Evolutionary conservation across 53 echinoderm and acorn worm genomes (phyloP).

Genomic region (Patiria pectinifera): DNA sequence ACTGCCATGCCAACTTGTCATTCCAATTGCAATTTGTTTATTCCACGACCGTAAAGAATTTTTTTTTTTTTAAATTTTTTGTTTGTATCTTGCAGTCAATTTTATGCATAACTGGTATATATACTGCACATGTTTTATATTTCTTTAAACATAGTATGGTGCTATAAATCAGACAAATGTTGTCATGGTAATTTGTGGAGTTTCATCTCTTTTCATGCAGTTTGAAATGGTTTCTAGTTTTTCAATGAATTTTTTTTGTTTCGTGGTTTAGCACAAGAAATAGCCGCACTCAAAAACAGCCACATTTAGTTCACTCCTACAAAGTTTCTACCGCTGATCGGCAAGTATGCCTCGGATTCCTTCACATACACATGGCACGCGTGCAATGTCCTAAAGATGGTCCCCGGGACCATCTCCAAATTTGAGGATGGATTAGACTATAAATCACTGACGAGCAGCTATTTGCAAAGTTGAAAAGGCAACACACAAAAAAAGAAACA

Average conservation of each 20-base stretch:
- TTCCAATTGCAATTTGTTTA: too few relatives aligned
- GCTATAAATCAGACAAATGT: too few relatives aligned
- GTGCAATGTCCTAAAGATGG: not conserved
- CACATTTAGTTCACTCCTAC: too few relatives aligned
- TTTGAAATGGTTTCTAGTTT: not conserved
- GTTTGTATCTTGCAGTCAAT: too few relatives aligned
- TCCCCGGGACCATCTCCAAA: conserved; percentile 22
- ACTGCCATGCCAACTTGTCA: not conserved
- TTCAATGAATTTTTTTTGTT: not conserved
- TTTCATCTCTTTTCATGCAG: not conserved
- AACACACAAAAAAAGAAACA: too few relatives aligned
- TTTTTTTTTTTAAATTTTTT: too few relatives aligned
- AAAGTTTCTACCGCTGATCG: not conserved
- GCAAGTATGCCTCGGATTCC: not conserved
- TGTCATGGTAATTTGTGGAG: not conserved
- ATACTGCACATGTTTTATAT: too few relatives aligned
- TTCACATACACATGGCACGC: not conserved
- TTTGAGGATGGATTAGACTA: conserved; percentile 33
- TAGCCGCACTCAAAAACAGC: not conserved
- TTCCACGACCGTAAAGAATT: too few relatives aligned
- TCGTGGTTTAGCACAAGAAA: not conserved
- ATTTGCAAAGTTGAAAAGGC: too few relatives aligned
- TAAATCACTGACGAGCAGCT: conserved; percentile 2
- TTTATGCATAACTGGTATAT: too few relatives aligned
- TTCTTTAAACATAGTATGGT: too few relatives aligned